Conservation (phyloP, 2,888 invertebrate species). For the Trypoxylon attenuatum region DNA sequence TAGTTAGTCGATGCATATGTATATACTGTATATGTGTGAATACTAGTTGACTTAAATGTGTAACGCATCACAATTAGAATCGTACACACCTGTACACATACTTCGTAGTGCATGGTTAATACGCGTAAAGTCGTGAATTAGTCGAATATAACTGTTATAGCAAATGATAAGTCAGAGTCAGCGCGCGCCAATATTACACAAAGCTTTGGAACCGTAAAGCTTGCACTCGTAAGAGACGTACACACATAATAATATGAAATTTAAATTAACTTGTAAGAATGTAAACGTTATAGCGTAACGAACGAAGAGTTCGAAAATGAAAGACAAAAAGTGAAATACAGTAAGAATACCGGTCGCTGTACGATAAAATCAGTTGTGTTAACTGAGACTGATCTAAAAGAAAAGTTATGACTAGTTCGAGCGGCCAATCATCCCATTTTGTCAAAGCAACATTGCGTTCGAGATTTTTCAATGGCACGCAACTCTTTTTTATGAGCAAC, state of each 20-base stretch:
- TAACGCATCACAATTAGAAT: constrained; percentile 12
- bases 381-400: neutral
- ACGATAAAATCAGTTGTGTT: no score
- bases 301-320: constrained; percentile 45
- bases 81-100: constrained; percentile 6
- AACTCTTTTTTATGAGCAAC: constrained; percentile 39
- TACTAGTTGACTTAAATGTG: constrained; percentile 54
- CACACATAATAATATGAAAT: no score
- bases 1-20: constrained; percentile 49
- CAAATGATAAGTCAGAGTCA: no score
- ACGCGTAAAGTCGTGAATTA: no score
- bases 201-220: constrained; percentile 5
- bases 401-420: constrained; percentile 4
- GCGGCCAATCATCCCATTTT: constrained; percentile 8
- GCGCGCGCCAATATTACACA: no score
- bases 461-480: constrained; percentile 5
- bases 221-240: neutral
- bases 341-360: constrained; percentile 21
- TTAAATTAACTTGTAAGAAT: neutral
- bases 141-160: no score
- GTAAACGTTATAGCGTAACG: constrained; percentile 8
- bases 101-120: no score
- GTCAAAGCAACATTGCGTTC: neutral
- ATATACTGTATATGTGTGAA: constrained; percentile 70
- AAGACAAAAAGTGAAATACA: constrained; percentile 62